Conservation (phyloP, 2,113 vertebrate genomes). For the Rhadina sibilatrix region DNA sequence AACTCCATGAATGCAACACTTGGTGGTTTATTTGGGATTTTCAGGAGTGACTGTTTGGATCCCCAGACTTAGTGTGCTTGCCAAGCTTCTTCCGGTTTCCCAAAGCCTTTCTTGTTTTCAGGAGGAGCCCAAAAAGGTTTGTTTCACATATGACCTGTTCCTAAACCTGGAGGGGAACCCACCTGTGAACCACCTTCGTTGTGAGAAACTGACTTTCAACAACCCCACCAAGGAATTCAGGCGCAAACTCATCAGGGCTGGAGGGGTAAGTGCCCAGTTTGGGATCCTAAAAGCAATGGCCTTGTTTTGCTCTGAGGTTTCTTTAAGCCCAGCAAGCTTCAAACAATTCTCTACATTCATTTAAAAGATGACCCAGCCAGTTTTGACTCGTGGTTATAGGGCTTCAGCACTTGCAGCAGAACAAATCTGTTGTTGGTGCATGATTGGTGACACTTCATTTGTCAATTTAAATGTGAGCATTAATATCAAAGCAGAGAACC, state of each 20-base stretch:
- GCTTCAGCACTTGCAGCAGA: neutral
- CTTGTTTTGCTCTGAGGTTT: neutral
- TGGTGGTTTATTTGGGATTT: neutral
- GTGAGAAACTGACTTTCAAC: constrained; percentile 99
- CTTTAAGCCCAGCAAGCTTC: neutral
- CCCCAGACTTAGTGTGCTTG: neutral
- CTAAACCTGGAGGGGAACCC: constrained; percentile 98
- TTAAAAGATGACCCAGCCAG: neutral
- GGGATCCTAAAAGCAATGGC: neutral
- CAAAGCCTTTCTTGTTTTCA: constrained; percentile 54
- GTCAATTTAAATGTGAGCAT: neutral
- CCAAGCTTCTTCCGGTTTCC: neutral
- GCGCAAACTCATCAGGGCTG: constrained; percentile 92
- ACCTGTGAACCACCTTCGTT: constrained; percentile 96
- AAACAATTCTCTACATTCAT: neutral
- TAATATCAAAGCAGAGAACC: neutral
- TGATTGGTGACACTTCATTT: neutral
- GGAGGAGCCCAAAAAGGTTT: constrained; percentile 97
- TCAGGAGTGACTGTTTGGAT: neutral
- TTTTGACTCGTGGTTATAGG: neutral
- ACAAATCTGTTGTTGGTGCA: neutral
- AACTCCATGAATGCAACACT: neutral
- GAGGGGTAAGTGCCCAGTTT: constrained; percentile 83
- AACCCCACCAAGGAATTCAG: constrained; percentile 98
- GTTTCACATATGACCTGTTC: constrained; percentile 97